Conservation (phyloP, 2,888 invertebrate genomes). For the Acleris laterana region DNA sequence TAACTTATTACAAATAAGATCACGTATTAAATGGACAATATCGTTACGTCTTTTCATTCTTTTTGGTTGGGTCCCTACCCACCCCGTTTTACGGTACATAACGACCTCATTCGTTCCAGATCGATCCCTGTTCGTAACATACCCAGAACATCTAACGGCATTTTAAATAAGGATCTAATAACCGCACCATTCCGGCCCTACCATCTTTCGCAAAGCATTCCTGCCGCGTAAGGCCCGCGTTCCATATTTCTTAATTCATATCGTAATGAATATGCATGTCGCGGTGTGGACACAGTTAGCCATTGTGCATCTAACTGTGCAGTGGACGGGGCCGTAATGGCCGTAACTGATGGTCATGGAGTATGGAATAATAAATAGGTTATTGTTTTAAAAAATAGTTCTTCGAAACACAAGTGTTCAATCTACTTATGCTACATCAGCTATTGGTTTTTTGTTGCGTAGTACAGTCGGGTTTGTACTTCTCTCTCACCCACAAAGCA, state of each 20-base stretch:
- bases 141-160: constrained; percentile 1
- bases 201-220: constrained; percentile 29
- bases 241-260: constrained; percentile 22
- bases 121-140: background rate
- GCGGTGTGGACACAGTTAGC: constrained; percentile 27
- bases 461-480: too few species aligned
- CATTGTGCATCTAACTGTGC: constrained; percentile 26
- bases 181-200: constrained; percentile 1
- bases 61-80: too few species aligned
- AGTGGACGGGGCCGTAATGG: background rate
- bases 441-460: too few species aligned
- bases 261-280: constrained; percentile 27
- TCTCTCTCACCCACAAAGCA: too few species aligned
- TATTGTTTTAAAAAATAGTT: constrained; percentile 19
- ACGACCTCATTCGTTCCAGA: too few species aligned
- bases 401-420: too few species aligned
- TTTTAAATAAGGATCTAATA: background rate
- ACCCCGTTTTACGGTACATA: too few species aligned
- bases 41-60: too few species aligned
- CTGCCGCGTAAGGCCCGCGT: constrained; percentile 7
- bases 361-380: constrained; percentile 20
- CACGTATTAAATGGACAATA: too few species aligned
- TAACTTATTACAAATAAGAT: too few species aligned
- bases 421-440: too few species aligned
- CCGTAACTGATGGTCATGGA: background rate